Conservation (phyloP, 1,140 invertebrate genomes). For the Glossosoma conforme region DNA sequence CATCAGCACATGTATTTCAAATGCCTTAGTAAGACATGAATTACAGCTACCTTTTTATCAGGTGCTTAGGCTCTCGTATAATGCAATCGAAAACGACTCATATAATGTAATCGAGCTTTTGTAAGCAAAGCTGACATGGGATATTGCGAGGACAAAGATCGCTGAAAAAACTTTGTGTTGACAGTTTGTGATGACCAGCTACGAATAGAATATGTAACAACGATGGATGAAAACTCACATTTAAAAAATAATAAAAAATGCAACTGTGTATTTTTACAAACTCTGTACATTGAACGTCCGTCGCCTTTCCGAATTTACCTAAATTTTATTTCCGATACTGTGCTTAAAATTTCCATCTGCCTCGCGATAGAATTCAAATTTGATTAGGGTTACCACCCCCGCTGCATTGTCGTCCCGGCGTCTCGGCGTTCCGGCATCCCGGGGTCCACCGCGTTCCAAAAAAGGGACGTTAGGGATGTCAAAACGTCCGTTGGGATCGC, state of each 20-base stretch:
- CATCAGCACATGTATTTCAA: too few relatives aligned
- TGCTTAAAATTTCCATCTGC: slow-evolving; percentile 18
- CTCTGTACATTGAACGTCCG: not conserved
- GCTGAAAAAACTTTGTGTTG: not conserved
- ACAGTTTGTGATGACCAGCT: not conserved
- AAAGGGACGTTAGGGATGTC: too few relatives aligned
- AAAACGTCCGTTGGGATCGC: too few relatives aligned
- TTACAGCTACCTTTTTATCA: too few relatives aligned
- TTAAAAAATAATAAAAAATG: not conserved
- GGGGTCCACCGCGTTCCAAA: too few relatives aligned
- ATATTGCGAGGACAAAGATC: too few relatives aligned
- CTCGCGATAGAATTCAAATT: slow-evolving; percentile 30
- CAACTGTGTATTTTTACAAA: not conserved
- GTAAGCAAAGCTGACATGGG: too few relatives aligned
- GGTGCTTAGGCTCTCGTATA: too few relatives aligned
- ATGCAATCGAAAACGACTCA: too few relatives aligned
- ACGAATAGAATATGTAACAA: not conserved
- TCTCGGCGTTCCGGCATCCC: not conserved
- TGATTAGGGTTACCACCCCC: slow-evolving; percentile 17
- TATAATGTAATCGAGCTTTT: too few relatives aligned
- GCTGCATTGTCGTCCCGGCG: not conserved
- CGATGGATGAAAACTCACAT: not conserved
- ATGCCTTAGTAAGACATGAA: too few relatives aligned
- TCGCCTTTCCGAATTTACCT: slow-evolving; percentile 17
- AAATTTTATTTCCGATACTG: slow-evolving; percentile 28